Evolutionary conservation across 2,113 vertebrate species (phyloP).

Genomic region (Bubo blakistoni): DNA sequence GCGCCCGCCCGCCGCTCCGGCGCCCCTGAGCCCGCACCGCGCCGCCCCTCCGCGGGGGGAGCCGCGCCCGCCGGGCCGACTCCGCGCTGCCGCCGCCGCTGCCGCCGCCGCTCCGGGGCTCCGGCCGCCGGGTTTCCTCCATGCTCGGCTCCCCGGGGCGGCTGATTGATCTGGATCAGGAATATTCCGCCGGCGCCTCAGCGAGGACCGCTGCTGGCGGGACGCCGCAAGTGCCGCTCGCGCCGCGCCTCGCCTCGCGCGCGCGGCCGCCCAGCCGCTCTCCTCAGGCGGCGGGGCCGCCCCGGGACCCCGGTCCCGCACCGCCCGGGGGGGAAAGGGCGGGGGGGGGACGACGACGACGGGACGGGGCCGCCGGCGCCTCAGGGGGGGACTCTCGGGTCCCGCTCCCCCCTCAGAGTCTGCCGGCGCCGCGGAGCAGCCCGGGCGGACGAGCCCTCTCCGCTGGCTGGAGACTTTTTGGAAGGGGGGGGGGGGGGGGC

Average conservation of each 20-base stretch:
- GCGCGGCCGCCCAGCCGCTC: not conserved
- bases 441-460: not conserved
- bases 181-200: slow-evolving; percentile 65
- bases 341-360: no score
- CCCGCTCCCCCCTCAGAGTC: not conserved
- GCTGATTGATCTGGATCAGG: slow-evolving; percentile 85
- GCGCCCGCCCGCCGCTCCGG: slow-evolving; percentile 44
- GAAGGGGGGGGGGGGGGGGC: no score
- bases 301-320: not conserved
- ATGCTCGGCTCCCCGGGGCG: slow-evolving; percentile 84
- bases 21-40: not conserved
- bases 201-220: slow-evolving; percentile 83
- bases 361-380: not conserved
- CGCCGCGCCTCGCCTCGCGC: not conserved
- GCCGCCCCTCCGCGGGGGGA: not conserved
- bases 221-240: slow-evolving; percentile 56
- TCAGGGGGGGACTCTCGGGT: not conserved
- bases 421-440: not conserved
- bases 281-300: not conserved
- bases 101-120: slow-evolving; percentile 13
- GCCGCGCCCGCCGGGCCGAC: not conserved
- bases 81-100: not conserved
- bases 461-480: not conserved
- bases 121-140: slow-evolving; percentile 73
- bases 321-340: no score